Conservation (phyloP, 2,113 vertebrate species). For the Paedocypris sp. region DNA sequence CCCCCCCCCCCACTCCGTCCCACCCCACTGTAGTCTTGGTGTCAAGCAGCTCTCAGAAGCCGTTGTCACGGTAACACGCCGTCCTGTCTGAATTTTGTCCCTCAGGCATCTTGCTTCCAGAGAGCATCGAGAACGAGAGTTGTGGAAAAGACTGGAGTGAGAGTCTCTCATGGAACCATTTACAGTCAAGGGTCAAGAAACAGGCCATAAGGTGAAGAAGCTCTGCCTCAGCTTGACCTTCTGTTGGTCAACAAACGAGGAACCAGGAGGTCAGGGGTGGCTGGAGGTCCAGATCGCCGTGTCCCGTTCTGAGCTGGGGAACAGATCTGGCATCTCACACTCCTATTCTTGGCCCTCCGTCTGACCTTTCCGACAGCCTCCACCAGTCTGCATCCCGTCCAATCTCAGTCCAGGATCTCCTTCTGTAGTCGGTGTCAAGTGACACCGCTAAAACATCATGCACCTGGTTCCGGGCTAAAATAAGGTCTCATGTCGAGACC, state of each 20-base stretch:
- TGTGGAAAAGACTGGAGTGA: neutral
- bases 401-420: neutral
- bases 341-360: conserved; percentile 62
- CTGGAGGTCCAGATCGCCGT: neutral
- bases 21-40: conserved; percentile 58
- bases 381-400: conserved; percentile 22
- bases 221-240: conserved; percentile 45
- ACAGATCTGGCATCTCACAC: conserved; percentile 62
- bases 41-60: conserved; percentile 64
- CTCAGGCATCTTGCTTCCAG: conserved; percentile 66
- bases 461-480: conserved; percentile 60
- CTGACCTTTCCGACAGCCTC: conserved; percentile 58
- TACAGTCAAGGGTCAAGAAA: neutral
- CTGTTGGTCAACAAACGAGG: conserved; percentile 38
- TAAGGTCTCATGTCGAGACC: conserved; percentile 38
- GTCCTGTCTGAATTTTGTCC: conserved; percentile 65
- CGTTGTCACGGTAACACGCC: conserved; percentile 69
- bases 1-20: conserved; percentile 31
- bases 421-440: conserved; percentile 45
- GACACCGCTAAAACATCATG: conserved; percentile 54
- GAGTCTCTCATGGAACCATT: too few relatives aligned
- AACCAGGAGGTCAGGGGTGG: neutral
- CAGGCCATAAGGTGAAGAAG: conserved; percentile 2
- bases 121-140: conserved; percentile 44
- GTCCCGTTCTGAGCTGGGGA: conserved; percentile 27